These are phyloP conservation scores for Menura novaehollandiae DNA, from an alignment of 2,113 vertebrate species.

Conservation along the genomic window DNA sequence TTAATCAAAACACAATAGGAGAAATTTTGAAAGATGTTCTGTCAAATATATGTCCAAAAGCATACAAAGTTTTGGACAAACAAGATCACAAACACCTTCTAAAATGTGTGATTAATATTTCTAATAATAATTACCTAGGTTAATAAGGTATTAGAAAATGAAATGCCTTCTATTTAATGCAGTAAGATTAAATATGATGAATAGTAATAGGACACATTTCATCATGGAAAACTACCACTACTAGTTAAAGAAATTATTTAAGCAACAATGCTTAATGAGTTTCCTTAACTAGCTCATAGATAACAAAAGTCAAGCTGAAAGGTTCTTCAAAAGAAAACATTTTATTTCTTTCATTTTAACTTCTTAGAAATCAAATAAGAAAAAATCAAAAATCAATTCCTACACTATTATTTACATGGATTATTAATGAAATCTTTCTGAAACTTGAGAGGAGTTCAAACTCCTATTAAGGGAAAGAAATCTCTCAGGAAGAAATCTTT, in stretches of 20 bases:
- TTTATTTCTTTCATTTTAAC: background rate
- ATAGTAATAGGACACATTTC: background rate
- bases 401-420: background rate
- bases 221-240: background rate
- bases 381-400: background rate
- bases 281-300: background rate
- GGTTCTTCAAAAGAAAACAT: background rate
- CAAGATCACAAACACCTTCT: background rate
- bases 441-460: background rate
- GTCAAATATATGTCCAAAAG: background rate
- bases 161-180: background rate
- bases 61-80: background rate
- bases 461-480: background rate
- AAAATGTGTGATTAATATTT: background rate
- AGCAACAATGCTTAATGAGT: background rate
- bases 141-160: background rate
- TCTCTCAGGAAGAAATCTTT: background rate
- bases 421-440: background rate
- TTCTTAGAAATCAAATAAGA: background rate
- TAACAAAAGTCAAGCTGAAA: background rate
- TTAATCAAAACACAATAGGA: background rate
- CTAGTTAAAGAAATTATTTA: background rate
- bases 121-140: background rate
- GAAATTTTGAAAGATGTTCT: background rate
- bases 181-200: background rate